These are phyloP conservation scores for Apodemia duryi DNA, from an alignment of 2,888 invertebrate species.

Conservation along the genomic window DNA sequence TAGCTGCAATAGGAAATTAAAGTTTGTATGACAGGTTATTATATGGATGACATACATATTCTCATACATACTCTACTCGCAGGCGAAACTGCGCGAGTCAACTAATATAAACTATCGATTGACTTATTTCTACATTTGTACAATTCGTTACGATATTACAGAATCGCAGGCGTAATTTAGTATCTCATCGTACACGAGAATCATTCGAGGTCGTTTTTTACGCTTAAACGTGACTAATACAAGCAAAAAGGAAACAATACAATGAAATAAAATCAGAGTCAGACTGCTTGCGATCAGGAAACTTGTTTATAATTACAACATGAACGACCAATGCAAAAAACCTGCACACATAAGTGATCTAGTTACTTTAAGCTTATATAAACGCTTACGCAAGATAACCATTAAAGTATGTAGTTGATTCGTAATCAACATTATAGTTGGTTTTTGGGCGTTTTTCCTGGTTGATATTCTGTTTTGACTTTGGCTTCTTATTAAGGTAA, in stretches of 20 bases:
- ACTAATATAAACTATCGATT: too few relatives aligned
- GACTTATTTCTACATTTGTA: background rate
- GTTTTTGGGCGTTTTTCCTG: too few relatives aligned
- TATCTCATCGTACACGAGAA: conserved; percentile 51
- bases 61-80: too few relatives aligned
- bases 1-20: too few relatives aligned
- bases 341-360: background rate
- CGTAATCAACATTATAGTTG: background rate
- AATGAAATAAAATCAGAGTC: conserved; percentile 21
- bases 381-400: background rate
- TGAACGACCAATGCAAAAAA: background rate
- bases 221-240: conserved; percentile 57
- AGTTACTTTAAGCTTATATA: conserved; percentile 5
- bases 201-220: conserved; percentile 66
- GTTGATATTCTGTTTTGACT: too few relatives aligned
- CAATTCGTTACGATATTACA: background rate
- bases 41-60: too few relatives aligned
- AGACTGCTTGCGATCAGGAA: background rate
- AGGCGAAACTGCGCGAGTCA: too few relatives aligned
- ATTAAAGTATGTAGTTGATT: background rate
- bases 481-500: too few relatives aligned
- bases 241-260: conserved; percentile 36
- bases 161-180: conserved; percentile 26
- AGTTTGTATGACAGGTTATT: too few relatives aligned
- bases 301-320: background rate